Evolutionary conservation across 92 coral and sea anemone species (phyloP), one percentile per base, ranked within the genome.

Genomic region (Diadumene lineata): DNA sequence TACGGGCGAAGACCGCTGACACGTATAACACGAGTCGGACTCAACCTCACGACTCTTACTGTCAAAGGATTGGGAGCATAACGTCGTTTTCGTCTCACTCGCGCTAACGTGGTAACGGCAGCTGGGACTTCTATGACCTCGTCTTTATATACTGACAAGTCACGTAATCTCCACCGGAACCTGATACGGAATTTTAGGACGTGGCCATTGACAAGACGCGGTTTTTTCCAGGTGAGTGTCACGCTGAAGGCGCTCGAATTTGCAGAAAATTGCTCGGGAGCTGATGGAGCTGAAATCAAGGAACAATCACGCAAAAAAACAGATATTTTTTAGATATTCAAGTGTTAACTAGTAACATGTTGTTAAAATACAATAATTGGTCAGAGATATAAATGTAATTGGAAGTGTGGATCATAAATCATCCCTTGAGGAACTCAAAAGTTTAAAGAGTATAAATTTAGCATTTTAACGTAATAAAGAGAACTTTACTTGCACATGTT

Each of bases 1-100:
- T 84, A 88, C 0, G 97, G 97, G 51, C 86, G 82, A 19, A 91
- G 56, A 31, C 64, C 85, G 69, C 58, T 88, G 18, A 91, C 81
- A 64, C 74, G 84, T 33, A 91, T 32, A 64, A 78, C 82, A 24
- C 97, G 84, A 21, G 31, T 26, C 8, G 97, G 90, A 25, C 76
- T 66, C 48, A 88, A 44, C 11, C 77, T 75, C 66, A 30, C 58
- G 2, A 91, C 85, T 27, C 56, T 55, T 19, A 72, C 77, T 0
- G 77, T 72, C 25, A 16, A 43, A 3, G 77, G 11, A 34, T 66
- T 43, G 15, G 50, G 38, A 2, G 27, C 16, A 3, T 31, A 27
- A 21, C 77, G 77, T 9, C 77, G 77, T 34, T 56, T 72, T 71
- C 92, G 25, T 61, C 64, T 70, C 29, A 79, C 48, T 78, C 69